These are phyloP conservation scores for Pelecanus crispus DNA, from an alignment of 2,113 vertebrate genomes.

Conservation along the genomic window DNA sequence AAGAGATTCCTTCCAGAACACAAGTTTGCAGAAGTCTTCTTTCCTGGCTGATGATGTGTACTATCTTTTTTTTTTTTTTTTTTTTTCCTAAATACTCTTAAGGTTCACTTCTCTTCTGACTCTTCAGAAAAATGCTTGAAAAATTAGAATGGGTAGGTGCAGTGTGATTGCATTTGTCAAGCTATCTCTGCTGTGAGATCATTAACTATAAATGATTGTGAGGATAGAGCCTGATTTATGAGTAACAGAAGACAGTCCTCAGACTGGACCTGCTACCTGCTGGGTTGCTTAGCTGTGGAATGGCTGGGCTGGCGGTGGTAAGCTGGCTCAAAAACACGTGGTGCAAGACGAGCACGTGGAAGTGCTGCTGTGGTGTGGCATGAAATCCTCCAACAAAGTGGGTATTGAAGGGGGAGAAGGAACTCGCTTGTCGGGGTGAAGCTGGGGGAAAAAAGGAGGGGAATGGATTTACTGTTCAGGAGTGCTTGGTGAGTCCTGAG, in stretches of 20 bases:
- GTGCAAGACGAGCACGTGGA: neutral
- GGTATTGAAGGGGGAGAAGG: neutral
- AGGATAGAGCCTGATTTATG: neutral
- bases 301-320: neutral
- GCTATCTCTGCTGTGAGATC: neutral
- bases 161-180: neutral
- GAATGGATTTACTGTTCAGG: neutral
- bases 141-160: neutral
- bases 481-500: neutral
- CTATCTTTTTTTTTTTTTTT: fast-evolving
- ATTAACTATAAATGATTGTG: neutral
- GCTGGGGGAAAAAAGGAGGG: neutral
- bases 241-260: neutral
- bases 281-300: too few relatives aligned
- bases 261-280: neutral
- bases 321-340: neutral
- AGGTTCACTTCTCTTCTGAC: neutral
- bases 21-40: neutral
- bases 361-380: neutral
- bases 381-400: neutral
- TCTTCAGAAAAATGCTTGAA: neutral
- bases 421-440: neutral
- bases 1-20: neutral
- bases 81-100: neutral
- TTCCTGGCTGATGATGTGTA: neutral